Evolutionary conservation across 2,113 vertebrate species (phyloP), one percentile per base, ranked within the genome.

Genomic region (Raja brachyura): DNA sequence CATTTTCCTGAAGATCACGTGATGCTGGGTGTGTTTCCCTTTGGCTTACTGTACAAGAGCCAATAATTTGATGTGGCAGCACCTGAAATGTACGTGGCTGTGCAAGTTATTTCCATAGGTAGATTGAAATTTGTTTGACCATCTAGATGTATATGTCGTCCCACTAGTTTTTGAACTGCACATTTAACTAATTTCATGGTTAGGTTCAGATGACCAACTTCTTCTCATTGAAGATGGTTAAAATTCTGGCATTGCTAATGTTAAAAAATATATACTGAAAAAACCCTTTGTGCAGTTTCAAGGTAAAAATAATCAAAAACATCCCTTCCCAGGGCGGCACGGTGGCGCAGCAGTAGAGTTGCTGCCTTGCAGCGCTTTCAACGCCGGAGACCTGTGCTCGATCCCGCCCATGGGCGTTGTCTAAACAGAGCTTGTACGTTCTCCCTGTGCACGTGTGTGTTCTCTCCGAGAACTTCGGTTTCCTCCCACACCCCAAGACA

Each of bases 211-310:
- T 70, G 48, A 66, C 66, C 88, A 68, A 73, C 63, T 70, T 33
- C 73, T 48, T 48, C 39, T 70, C 88, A 70, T 39, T 70, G 66
- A 68, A 25, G 63, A 8, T 22, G 5, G 16, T 70, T 20, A 31
- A 90, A 90, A 39, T 73, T 92, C n/a, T 66, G 88, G 88, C 86
- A 90, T 8, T 33, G 39, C 18, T 92, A 73, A 92, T 92, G 22
- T 73, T 73, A 25, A 92, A 39, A 73, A 92, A 92, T 33, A 48
- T 1, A 66, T 33, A 61, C 73, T 92, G 88, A 68, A 33, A 31
- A 63, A 88, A 3, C 0, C 39, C 68, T 73, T 92, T 92, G 18
- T 73, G 88, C 88, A 70, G 11, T 92, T 39, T 90, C 39, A 68
- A 63, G 61, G 39, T 1, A 48, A 88, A 88, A 88, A 88, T 14